phyloP scores from a whole-genome alignment of 2,113 vertebrate species.

The Lates calcarifer region DNA sequence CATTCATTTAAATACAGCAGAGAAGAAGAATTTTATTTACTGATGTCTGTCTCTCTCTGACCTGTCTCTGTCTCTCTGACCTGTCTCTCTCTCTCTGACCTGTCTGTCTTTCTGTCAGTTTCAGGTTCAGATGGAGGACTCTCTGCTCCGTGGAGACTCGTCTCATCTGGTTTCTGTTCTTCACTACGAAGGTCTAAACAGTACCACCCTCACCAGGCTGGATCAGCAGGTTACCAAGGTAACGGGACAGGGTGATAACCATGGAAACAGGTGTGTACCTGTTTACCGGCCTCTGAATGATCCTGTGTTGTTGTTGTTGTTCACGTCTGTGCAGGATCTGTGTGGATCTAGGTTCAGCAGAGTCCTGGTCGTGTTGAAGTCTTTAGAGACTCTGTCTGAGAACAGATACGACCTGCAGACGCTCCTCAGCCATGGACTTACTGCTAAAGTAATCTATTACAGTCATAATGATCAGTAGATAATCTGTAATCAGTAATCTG shows the following conservation, averaged over 20 bases:
- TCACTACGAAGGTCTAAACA: slow-evolving; percentile 24
- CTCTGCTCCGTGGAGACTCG: neutral
- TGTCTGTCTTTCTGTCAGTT: slow-evolving; percentile 34
- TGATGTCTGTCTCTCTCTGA: too few species aligned
- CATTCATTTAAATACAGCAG: too few species aligned
- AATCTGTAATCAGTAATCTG: neutral
- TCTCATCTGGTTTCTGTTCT: slow-evolving; percentile 35
- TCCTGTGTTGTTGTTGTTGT: neutral
- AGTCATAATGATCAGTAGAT: too few species aligned
- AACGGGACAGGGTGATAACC: neutral
- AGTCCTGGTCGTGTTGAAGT: slow-evolving; percentile 57
- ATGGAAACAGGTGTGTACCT: neutral
- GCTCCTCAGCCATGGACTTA: slow-evolving; percentile 36
- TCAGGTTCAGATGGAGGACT: slow-evolving; percentile 50
- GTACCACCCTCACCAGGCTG: slow-evolving; percentile 20
- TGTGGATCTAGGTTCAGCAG: neutral
- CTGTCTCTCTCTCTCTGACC: too few species aligned
- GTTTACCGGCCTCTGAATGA: neutral
- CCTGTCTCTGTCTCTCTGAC: too few species aligned
- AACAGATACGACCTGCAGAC: slow-evolving; percentile 27
- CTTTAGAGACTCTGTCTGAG: slow-evolving; percentile 47
- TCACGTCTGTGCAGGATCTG: slow-evolving; percentile 46
- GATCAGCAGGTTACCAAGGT: slow-evolving; percentile 60
- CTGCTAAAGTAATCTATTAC: slow-evolving; percentile 34
- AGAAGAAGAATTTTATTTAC: too few species aligned